Base-by-base conservation (phyloP, 2,797 vertebrate genomes). In the Lycodopsis pacificus region DNA sequence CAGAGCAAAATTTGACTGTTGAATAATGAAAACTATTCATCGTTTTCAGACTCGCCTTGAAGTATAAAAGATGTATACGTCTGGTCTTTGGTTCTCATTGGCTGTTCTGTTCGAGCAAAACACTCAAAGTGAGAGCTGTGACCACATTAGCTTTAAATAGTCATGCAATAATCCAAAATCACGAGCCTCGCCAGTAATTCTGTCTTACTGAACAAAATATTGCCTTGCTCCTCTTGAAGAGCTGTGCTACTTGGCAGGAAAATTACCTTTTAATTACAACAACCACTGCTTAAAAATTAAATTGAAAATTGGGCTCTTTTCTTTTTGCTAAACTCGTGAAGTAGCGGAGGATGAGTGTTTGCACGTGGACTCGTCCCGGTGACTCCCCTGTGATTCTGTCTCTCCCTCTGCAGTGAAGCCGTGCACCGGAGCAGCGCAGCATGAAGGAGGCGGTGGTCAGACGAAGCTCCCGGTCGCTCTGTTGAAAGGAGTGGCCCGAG, bases 401-500 rank as follows among this genome's bases (percentile, higher is more conserved):
- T n/a, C 51, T 25, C 42, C n/a, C n/a, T 48, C 74, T 57, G 54
- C 88, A 93, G 88, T 75, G 83, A 89, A 51, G 82, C 81, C 25
- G 44, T 76, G 77, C 83, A 12, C 38, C 1, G 83, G 77, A 84
- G 84, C 81, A 73, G 79, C 82, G 75, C 78, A 54, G 67, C 77
- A 27, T 32, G 71, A 77, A 69, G 88, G 86, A 66, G 88, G 73
- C 82, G 75, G 86, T 67, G 85, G 85, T 85, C 87, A 77, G 86
- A 71, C 30, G 66, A 51, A 65, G 79, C 65, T 69, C 76, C 79
- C 22, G 51, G 34, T 4, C 42, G 19, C 69, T 58, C 57, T 2
- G 19, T 51, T 61, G 27, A 58, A 68, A 71, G 74, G 69, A 80
- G 73, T 53, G 71, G 61, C 82, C 67, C 58, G 3, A 30, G 42